Percentiles rank a stretch among this genome's conserved stretches.
Evolutionary conservation across 2,888 invertebrate species (phyloP).

Genomic region (Drosophila paramelanica): DNA sequence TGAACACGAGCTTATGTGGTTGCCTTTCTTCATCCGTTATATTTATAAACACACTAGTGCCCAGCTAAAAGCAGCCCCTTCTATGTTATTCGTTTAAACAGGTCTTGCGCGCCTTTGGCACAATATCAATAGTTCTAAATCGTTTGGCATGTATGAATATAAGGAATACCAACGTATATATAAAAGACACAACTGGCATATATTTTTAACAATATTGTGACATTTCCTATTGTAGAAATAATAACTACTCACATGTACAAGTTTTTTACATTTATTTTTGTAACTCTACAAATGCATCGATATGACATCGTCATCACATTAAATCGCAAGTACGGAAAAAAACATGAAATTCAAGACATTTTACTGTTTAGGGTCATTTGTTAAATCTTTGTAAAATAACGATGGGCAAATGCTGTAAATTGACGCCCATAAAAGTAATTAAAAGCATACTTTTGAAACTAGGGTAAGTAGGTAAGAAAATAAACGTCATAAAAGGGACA

Average conservation of each 20-base stretch:
- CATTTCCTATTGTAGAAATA: conserved; percentile 75
- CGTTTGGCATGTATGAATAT: conserved; percentile 30
- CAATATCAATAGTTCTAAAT: conserved; percentile 42
- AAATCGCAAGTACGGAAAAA: conserved; percentile 71
- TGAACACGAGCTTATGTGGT: conserved; percentile 23
- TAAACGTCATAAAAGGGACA: conserved; percentile 9
- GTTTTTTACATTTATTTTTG: conserved; percentile 79
- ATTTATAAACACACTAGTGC: conserved; percentile 21
- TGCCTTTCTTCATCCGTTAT: conserved; percentile 32
- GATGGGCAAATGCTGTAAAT: not conserved
- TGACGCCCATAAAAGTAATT: not conserved
- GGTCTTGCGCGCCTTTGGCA: conserved; percentile 56
- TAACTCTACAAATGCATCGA: conserved; percentile 67
- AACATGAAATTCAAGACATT: not conserved
- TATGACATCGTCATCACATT: conserved; percentile 56
- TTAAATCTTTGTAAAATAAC: too few species aligned
- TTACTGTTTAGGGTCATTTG: not conserved
- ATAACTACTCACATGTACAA: conserved; percentile 75
- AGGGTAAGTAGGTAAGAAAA: not conserved
- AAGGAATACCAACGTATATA: conserved; percentile 17
- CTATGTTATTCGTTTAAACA: conserved; percentile 34
- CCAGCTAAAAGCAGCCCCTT: conserved; percentile 27
- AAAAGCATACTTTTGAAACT: not conserved
- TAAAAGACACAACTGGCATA: conserved; percentile 58
- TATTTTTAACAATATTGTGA: conserved; percentile 62